Conservation (phyloP, 2,113 vertebrate genomes). For the Cephalopholis sonnerati region DNA sequence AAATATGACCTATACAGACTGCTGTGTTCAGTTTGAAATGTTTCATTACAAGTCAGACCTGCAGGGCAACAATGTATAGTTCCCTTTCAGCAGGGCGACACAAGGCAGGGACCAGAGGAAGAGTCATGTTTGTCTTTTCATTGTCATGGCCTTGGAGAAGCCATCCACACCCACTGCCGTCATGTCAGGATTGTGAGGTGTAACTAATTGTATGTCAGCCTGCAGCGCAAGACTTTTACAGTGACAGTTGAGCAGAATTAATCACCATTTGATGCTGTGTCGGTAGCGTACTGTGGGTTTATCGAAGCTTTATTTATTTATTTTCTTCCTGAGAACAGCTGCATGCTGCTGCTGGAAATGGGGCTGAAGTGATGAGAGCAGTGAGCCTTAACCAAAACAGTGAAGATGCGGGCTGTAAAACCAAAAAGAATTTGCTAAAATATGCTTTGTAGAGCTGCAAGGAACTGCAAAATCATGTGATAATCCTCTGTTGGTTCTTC, state of each 20-base stretch:
- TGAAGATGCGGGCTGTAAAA: not conserved
- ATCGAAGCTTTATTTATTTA: not conserved
- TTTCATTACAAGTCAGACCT: conserved; percentile 52
- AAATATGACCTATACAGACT: not conserved
- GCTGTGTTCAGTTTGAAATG: conserved; percentile 15
- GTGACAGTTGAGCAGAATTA: conserved; percentile 9
- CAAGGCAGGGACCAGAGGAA: not conserved
- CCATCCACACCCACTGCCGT: conserved; percentile 11
- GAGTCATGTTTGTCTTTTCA: conserved; percentile 1
- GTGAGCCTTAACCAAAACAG: not conserved
- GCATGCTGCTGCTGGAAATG: not conserved
- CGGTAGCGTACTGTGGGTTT: not conserved
- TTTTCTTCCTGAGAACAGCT: not conserved
- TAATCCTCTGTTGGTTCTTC: not conserved
- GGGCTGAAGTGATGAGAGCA: conserved; percentile 5
- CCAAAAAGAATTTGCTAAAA: not conserved
- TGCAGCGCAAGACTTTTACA: not conserved
- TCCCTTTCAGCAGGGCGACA: not conserved
- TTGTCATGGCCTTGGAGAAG: not conserved
- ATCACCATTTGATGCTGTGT: conserved; percentile 12
- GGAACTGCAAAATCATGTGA: not conserved
- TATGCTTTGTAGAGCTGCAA: not conserved
- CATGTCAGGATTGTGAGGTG: not conserved
- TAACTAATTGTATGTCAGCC: not conserved
- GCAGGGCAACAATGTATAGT: conserved; percentile 18